Evolutionary conservation across 2,113 vertebrate species (phyloP), one percentile per base, ranked within the genome.

Genomic region (Epinephelus fuscoguttatus): DNA sequence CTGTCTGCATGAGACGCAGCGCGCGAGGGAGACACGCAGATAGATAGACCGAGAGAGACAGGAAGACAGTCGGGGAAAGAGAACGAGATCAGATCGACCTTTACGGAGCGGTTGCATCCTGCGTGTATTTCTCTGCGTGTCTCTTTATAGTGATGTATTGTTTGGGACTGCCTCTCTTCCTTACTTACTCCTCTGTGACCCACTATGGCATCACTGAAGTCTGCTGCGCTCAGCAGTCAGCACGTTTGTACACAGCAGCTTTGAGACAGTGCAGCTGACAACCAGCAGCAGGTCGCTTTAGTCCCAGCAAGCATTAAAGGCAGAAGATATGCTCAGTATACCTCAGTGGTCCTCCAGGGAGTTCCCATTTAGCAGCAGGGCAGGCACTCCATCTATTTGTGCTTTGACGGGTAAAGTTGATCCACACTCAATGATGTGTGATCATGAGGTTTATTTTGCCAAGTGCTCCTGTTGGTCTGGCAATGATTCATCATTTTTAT

Each of bases 111-210:
- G 80, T 56, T 55, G 52, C 69, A 27, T 80, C 80, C 76, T 33
- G 23, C 4, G 80, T 73, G 42, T 71, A n/a, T 84, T 37, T 47
- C 40, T 67, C 63, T 10, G 64, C 5, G 45, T 23, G 64, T 81
- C 80, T 90, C 81, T 79, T 91, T 62, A 69, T 33, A 21, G 72
- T 75, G 86, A 86, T 82, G 83, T 75, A 67, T 88, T 84, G 67
- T 90, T 81, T 61, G 78, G 80, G 76, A 78, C 49, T 78, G 81
- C 78, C 83, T 83, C 73, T 84, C 81, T 72, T 68, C 82, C 62
- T 84, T 57, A 50, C 79, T 89, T 78, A 87, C 89, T 89, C 84
- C 84, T 87, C 88, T 82, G 88, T 91, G 93, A 91, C 92, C 90
- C 86, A 73, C 89, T 69, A 8, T 83, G 89, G 78, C 87, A 84